Percentiles rank a stretch among this genome's conserved stretches.
Conservation (phyloP, 30 jellyfish, hydroid and myxozoan genomes). For the Aurelia sp. region DNA sequence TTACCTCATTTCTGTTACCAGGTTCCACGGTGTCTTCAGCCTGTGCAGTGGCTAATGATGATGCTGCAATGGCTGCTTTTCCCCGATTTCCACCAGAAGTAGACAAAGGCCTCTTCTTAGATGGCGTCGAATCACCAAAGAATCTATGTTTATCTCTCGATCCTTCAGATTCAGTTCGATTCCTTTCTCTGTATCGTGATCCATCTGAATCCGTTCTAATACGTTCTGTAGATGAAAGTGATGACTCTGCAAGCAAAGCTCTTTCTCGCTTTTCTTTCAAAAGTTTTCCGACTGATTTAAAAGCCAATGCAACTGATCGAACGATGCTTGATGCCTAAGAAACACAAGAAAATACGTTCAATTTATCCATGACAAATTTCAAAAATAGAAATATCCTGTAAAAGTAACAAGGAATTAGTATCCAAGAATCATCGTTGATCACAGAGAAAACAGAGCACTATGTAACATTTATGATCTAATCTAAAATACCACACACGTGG, state of each 20-base stretch:
- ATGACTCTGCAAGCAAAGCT: slow-evolving; percentile 53
- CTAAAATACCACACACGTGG: too few relatives aligned
- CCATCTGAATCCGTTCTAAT: slow-evolving; percentile 82
- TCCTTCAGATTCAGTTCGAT: slow-evolving; percentile 88
- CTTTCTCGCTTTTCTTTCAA: slow-evolving; percentile 76
- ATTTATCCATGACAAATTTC: too few relatives aligned
- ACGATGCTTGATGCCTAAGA: slow-evolving; percentile 84
- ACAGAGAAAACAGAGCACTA: too few relatives aligned
- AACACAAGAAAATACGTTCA: not conserved
- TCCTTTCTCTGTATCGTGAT: slow-evolving; percentile 70
- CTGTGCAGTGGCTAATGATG: slow-evolving; percentile 12
- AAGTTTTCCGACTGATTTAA: slow-evolving; percentile 89
- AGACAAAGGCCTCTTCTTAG: slow-evolving; percentile 58
- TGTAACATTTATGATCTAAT: too few relatives aligned
- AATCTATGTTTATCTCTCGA: slow-evolving; percentile 59
- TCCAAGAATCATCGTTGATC: too few relatives aligned
- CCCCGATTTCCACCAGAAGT: slow-evolving; percentile 13
- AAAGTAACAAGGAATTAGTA: too few relatives aligned
- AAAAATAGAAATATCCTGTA: too few relatives aligned
- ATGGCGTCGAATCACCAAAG: slow-evolving; percentile 50
- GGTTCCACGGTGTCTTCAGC: slow-evolving; percentile 33
- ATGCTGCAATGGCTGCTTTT: slow-evolving; percentile 10
- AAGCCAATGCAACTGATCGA: slow-evolving; percentile 89
- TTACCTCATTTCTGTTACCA: slow-evolving; percentile 40
- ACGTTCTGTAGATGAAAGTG: slow-evolving; percentile 65